A percentile compares a stretch with the other conserved stretches of the same genome.
Conservation (phyloP, 2,888 invertebrate species). For the Galeopsomyia nigrocyanea region DNA sequence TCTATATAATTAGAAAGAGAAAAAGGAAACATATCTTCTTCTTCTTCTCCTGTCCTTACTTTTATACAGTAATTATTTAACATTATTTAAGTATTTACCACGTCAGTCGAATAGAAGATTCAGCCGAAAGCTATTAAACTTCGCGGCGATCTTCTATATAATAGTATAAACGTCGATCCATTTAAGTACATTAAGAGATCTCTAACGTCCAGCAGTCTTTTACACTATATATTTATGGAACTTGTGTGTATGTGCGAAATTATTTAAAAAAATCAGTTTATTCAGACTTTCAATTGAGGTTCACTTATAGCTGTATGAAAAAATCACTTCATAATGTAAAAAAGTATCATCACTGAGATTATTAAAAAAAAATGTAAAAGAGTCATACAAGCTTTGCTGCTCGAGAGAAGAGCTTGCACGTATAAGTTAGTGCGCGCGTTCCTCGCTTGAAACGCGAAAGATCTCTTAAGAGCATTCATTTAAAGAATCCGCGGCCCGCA, state of each 20-base stretch:
- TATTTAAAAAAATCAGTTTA: constrained; percentile 23
- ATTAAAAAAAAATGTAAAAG: constrained; percentile 2
- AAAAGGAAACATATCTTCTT: constrained; percentile 44
- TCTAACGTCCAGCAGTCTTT: constrained; percentile 47
- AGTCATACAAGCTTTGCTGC: constrained; percentile 7
- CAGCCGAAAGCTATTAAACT: constrained; percentile 13
- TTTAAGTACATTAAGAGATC: constrained; percentile 48
- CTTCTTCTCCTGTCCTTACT: constrained; percentile 40
- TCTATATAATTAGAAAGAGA: constrained; percentile 43
- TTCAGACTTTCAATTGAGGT: constrained; percentile 25
- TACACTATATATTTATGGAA: constrained; percentile 18
- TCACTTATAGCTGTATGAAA: constrained; percentile 1
- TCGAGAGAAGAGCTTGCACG: constrained; percentile 11
- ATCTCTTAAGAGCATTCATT: constrained; percentile 51
- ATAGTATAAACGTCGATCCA: constrained; percentile 37
- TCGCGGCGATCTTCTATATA: constrained; percentile 20
- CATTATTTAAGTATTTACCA: constrained; percentile 48
- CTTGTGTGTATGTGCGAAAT: background rate
- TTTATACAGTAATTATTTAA: constrained; percentile 41
- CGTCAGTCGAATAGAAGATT: constrained; percentile 49
- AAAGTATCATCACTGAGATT: background rate
- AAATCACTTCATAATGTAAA: constrained; percentile 2
- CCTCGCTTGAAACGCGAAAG: constrained; percentile 52
- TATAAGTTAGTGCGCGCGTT: constrained; percentile 9
- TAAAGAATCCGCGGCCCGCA: constrained; percentile 52